Conservation (phyloP, 2,113 vertebrate genomes). For the Electrona antarctica region DNA sequence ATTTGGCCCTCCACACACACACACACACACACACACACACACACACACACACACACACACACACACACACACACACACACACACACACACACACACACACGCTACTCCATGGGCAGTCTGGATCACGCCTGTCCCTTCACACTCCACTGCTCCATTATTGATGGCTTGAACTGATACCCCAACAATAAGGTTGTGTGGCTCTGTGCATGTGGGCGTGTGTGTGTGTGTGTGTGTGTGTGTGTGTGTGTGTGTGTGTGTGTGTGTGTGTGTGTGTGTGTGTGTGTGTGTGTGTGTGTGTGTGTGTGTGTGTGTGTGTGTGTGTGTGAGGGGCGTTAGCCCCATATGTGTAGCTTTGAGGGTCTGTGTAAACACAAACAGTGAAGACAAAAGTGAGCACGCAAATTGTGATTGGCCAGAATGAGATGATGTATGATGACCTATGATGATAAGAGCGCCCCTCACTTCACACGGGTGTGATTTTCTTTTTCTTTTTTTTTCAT, state of each 20-base stretch:
- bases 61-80: neutral
- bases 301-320: neutral
- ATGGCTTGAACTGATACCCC: conserved; percentile 79
- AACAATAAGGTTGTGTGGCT: conserved; percentile 65
- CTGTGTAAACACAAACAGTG: too few relatives aligned
- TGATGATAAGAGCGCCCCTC: too few relatives aligned
- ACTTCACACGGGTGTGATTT: too few relatives aligned
- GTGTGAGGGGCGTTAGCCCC: neutral
- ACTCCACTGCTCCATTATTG: conserved; percentile 79
- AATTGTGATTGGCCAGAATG: too few relatives aligned
- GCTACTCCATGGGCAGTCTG: conserved; percentile 57
- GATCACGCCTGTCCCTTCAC: conserved; percentile 79
- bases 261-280: neutral
- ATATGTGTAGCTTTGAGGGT: too few relatives aligned
- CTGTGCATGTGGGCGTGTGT: conserved; percentile 10
- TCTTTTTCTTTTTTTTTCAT: too few relatives aligned
- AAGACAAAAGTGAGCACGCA: too few relatives aligned
- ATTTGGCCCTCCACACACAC: conserved; percentile 6
- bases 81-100: neutral
- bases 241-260: neutral
- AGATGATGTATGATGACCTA: too few relatives aligned
- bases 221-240: neutral
- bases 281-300: conserved; percentile 8
- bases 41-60: neutral
- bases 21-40: conserved; percentile 17